Conservation (phyloP, 2,797 vertebrate genomes). For the Tokudaia muenninki region DNA sequence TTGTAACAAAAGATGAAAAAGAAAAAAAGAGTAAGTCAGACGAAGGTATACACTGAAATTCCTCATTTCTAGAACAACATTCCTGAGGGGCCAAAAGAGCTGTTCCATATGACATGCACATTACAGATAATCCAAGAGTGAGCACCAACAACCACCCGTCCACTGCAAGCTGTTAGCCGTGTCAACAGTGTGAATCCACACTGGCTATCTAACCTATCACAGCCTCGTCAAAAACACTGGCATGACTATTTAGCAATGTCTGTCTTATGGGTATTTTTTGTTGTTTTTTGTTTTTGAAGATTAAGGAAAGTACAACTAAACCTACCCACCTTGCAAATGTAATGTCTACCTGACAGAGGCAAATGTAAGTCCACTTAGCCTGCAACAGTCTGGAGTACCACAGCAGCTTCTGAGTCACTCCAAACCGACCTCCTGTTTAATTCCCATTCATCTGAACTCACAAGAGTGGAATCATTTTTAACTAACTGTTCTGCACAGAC, state of each 20-base stretch:
- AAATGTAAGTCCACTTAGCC: background rate
- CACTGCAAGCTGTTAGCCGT: background rate
- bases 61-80: background rate
- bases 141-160: background rate
- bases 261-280: background rate
- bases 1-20: background rate
- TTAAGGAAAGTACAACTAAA: background rate
- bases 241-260: background rate
- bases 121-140: background rate
- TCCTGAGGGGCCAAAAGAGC: background rate
- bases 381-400: background rate
- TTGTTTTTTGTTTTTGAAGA: background rate
- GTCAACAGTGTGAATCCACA: background rate
- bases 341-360: background rate
- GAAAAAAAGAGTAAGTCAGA: background rate
- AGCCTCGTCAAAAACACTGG: background rate
- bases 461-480: background rate
- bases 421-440: background rate
- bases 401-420: background rate
- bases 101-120: background rate
- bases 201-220: too few relatives aligned
- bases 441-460: background rate
- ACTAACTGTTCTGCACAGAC: background rate
- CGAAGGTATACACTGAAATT: background rate
- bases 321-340: background rate